Percentiles rank a stretch among this genome's conserved stretches.
These are phyloP conservation scores for Alauda arvensis DNA, from an alignment of 2,797 vertebrate genomes.

Conservation along the genomic window DNA sequence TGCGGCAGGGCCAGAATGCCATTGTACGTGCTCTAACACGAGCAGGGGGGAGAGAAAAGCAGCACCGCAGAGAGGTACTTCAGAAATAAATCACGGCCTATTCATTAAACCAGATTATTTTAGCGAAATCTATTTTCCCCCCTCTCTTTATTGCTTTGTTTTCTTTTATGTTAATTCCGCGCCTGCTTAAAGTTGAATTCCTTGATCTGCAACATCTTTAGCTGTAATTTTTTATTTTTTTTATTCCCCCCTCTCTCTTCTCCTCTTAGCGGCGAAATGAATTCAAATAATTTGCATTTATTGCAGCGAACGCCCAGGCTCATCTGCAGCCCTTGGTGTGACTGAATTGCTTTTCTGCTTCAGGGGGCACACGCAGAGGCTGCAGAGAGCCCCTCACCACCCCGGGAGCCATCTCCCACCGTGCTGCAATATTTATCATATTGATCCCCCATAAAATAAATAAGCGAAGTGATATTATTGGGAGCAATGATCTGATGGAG, in stretches of 20 bases:
- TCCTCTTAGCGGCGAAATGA: conserved; percentile 42
- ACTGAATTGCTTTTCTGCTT: conserved; percentile 79
- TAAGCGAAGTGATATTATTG: conserved; percentile 67
- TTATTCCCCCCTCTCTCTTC: background rate
- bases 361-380: conserved; percentile 58
- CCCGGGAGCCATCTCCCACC: background rate
- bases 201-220: conserved; percentile 58
- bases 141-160: conserved; percentile 23
- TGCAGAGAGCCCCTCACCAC: background rate
- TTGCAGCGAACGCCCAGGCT: conserved; percentile 63
- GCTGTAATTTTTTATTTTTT: conserved; percentile 15
- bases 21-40: background rate
- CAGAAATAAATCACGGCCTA: conserved; percentile 29
- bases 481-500: conserved; percentile 66
- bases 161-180: conserved; percentile 47
- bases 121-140: background rate
- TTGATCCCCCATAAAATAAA: conserved; percentile 67
- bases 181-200: conserved; percentile 53
- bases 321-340: conserved; percentile 71
- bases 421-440: conserved; percentile 59
- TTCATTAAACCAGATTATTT: conserved; percentile 50
- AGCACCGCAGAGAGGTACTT: conserved; percentile 33
- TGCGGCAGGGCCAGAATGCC: conserved; percentile 48
- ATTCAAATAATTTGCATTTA: conserved; percentile 75
- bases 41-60: background rate